These are phyloP conservation scores for Fulica atra DNA, from an alignment of 2,113 vertebrate species.

Conservation along the genomic window DNA sequence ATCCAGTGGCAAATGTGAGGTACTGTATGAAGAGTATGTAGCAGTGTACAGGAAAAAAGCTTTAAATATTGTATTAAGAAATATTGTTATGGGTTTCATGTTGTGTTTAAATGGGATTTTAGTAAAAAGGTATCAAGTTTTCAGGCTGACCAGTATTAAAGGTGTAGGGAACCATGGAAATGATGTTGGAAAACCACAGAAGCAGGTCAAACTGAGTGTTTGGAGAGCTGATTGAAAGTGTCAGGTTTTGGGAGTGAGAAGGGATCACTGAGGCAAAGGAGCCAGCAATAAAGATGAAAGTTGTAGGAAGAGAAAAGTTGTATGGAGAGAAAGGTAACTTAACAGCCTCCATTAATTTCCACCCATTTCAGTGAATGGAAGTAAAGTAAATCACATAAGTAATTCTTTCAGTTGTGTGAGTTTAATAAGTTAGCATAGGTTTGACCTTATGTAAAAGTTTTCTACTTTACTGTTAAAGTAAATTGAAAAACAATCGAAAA, in stretches of 20 bases:
- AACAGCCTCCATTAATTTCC: not conserved
- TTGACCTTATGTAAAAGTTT: not conserved
- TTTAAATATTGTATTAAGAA: not conserved
- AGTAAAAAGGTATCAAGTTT: not conserved
- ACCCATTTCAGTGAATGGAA: not conserved
- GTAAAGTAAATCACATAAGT: not conserved
- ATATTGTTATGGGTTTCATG: not conserved
- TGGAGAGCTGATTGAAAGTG: not conserved
- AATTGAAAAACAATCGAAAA: not conserved
- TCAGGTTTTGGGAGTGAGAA: not conserved
- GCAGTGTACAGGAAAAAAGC: not conserved
- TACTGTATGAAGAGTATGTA: slow-evolving; percentile 58
- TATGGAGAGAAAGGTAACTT: not conserved
- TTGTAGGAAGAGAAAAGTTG: not conserved
- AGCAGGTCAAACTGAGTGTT: not conserved
- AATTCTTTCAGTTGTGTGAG: not conserved
- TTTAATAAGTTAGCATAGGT: not conserved
- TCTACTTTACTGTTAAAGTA: not conserved
- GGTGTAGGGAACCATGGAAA: not conserved
- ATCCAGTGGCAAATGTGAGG: slow-evolving; percentile 96
- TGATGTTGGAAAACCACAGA: not conserved
- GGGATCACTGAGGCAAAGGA: not conserved
- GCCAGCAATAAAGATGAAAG: not conserved
- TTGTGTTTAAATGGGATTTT: not conserved
- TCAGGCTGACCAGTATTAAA: not conserved